Evolutionary conservation across 2,797 vertebrate genomes (phyloP).

Genomic region (Neosalanx taihuensis): DNA sequence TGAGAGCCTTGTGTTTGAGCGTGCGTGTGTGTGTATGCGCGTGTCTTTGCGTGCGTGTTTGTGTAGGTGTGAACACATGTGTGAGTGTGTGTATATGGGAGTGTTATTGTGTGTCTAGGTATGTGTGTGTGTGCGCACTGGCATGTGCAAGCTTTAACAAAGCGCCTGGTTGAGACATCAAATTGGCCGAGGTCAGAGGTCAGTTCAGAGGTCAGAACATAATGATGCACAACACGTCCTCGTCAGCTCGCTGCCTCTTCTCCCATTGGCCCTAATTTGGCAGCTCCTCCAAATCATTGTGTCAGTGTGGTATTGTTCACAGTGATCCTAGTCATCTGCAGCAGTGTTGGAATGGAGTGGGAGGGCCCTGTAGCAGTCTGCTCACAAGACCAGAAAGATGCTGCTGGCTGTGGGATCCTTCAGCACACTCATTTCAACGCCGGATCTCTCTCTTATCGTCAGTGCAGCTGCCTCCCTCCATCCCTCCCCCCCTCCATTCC

Average conservation of each 20-base stretch:
- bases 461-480: constrained; percentile 50
- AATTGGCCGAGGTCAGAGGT: constrained; percentile 46
- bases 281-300: constrained; percentile 47
- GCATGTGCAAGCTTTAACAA: constrained; percentile 15
- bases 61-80: too few relatives aligned
- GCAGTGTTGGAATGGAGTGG: constrained; percentile 40
- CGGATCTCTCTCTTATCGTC: constrained; percentile 60
- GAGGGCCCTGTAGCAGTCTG: constrained; percentile 39
- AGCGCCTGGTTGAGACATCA: background rate
- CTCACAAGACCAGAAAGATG: constrained; percentile 31
- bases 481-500: constrained; percentile 6
- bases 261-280: constrained; percentile 55
- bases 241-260: constrained; percentile 30
- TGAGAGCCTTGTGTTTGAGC: too few relatives aligned
- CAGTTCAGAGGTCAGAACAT: constrained; percentile 25
- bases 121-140: constrained; percentile 15
- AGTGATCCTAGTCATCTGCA: constrained; percentile 49
- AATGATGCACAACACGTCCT: constrained; percentile 50
- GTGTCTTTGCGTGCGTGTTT: too few relatives aligned
- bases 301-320: constrained; percentile 37
- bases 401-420: constrained; percentile 39
- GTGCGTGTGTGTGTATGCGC: too few relatives aligned
- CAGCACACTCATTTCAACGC: constrained; percentile 50
- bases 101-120: background rate
- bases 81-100: too few relatives aligned